phyloP scores from a whole-genome alignment of 2,797 vertebrate species.

The Prunella strophiata region DNA sequence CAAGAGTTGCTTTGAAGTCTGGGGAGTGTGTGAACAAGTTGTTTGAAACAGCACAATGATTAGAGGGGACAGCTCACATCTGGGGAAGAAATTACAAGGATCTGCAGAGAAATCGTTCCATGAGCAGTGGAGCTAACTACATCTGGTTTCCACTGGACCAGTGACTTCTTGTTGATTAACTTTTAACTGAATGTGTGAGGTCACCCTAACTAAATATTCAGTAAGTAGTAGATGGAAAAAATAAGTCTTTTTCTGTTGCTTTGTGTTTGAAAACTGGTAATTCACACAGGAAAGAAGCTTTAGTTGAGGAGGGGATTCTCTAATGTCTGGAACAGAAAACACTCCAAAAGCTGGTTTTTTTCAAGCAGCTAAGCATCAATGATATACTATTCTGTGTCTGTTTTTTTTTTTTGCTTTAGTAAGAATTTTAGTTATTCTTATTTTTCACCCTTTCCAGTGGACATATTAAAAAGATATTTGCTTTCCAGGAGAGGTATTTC shows the following conservation, averaged over 20 bases:
- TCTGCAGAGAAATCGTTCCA: neutral
- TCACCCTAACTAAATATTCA: neutral
- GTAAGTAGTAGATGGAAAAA: neutral
- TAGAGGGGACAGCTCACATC: neutral
- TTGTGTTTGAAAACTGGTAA: neutral
- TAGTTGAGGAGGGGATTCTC: neutral
- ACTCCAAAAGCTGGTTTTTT: neutral
- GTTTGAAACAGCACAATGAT: neutral
- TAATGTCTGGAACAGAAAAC: neutral
- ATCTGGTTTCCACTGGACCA: neutral
- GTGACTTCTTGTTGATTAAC: neutral
- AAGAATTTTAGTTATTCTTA: neutral
- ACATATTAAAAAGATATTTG: neutral
- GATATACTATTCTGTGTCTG: neutral
- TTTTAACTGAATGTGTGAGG: neutral
- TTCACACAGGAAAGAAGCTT: neutral
- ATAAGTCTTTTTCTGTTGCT: neutral
- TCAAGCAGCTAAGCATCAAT: neutral
- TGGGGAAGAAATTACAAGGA: neutral
- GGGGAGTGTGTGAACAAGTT: neutral
- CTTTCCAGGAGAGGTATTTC: neutral
- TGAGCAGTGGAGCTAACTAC: neutral
- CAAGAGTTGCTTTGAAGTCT: neutral
- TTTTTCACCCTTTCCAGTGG: neutral
- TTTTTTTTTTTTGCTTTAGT: neutral